phyloP scores from a whole-genome alignment of 2,888 invertebrate genomes.

The Phyllotreta cruciferae region DNA sequence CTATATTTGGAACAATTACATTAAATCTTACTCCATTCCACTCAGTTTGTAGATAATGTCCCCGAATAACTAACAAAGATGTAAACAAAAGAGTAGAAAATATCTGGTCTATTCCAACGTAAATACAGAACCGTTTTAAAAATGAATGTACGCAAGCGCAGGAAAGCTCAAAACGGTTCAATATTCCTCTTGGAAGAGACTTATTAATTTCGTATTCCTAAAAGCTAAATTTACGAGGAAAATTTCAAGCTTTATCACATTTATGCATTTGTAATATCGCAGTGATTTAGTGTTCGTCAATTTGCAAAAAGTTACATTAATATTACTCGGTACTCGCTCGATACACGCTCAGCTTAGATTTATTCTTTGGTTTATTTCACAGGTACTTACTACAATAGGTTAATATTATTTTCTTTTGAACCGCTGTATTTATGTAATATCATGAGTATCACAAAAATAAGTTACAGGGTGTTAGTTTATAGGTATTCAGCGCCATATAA shows the following conservation, averaged over 20 bases:
- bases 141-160: background rate
- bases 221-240: slow-evolving; percentile 13
- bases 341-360: slow-evolving; percentile 1
- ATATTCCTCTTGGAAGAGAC: background rate
- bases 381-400: too few species aligned
- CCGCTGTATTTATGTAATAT: too few species aligned
- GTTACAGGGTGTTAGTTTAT: too few species aligned
- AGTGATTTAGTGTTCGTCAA: slow-evolving; percentile 6
- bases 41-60: too few species aligned
- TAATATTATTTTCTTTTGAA: too few species aligned
- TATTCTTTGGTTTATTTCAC: too few species aligned
- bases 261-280: slow-evolving; percentile 22
- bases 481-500: too few species aligned
- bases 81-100: slow-evolving; percentile 6
- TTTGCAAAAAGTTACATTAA: slow-evolving; percentile 14
- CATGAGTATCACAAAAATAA: too few species aligned
- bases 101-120: background rate
- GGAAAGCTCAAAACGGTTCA: background rate
- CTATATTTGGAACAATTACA: too few species aligned
- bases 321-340: slow-evolving; percentile 4
- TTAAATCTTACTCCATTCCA: too few species aligned
- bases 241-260: slow-evolving; percentile 24
- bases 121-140: background rate
- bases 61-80: background rate
- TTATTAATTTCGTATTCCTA: slow-evolving; percentile 3